Base-by-base conservation (phyloP, 1,140 invertebrate species). In the Schlechtendalia chinensis region DNA sequence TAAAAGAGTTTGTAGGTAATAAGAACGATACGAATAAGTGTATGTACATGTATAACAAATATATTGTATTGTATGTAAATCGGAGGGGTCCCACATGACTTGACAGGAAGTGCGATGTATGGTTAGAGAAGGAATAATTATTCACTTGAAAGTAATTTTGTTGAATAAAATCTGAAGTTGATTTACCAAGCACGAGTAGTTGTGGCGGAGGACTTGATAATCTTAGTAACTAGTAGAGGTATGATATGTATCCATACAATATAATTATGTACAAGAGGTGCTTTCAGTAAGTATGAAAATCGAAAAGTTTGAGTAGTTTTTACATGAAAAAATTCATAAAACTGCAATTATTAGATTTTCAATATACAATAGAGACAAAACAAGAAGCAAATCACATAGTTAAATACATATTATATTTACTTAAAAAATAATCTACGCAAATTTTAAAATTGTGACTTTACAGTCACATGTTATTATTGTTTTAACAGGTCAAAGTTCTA, bases 131-230 rank as follows among this genome's bases (percentile, higher is more conserved):
- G 19, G 32, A 39, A 29, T 77, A 77, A 77, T 59, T 77, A 77
- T 77, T 59, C 72, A 77, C 54, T 77, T 59, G 72, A 77, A 77
- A 45, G 56, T 27, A 59, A 59, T 59, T 71, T 54, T 54, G 17
- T 72, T 72, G 8, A 59, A 77, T 27, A 22, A 77, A 77, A 59
- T 39, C n/a, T 45, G n/a, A n/a, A 59, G 72, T 77, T 59, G 54
- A 77, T 77, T 77, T 45, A 39, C n/a, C 8, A 77, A 1, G 1
- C 17, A 72, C 32, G 8, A 39, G 0, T 29, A 17, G 11, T 3
- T 27, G 24, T 72, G 24, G 50, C 17, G 19, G 24, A 54, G 24
- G 2, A 10, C 10, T 72, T 29, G 27, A 72, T 1, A 72, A 72
- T 29, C 69, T 19, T 54, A 72, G 2, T 3, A 10, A 4, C 12